Percentiles rank a stretch among this genome's conserved stretches.
phyloP scores from a whole-genome alignment of 2,888 invertebrate genomes.

The Nemurella pictetii region DNA sequence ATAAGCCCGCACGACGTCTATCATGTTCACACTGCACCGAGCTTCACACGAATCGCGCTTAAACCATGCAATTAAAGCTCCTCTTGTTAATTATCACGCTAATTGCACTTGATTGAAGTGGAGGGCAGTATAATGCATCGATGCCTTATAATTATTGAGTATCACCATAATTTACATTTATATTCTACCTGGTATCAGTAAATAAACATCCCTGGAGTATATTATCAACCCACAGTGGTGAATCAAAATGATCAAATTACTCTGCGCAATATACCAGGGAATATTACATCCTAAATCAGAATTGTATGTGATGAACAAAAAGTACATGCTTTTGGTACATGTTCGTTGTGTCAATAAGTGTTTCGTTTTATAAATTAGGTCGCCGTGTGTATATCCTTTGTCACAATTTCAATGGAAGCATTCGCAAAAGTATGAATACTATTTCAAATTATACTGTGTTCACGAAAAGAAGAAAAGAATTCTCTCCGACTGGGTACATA shows the following conservation, averaged over 20 bases:
- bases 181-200: not conserved
- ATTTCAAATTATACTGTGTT: not conserved
- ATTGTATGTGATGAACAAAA: not conserved
- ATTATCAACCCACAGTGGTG: not conserved
- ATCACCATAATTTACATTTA: not conserved
- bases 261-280: not conserved
- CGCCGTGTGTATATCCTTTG: not conserved
- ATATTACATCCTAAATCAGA: not conserved
- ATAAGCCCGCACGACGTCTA: not conserved
- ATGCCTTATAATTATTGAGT: not conserved
- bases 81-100: not conserved
- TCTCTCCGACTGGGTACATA: not conserved
- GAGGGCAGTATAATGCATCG: not conserved
- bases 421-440: not conserved
- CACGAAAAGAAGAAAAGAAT: not conserved
- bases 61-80: not conserved
- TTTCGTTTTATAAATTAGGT: not conserved
- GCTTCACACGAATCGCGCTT: not conserved
- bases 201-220: not conserved
- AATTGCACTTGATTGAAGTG: not conserved
- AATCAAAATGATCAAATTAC: not conserved
- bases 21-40: not conserved
- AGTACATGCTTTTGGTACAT: not conserved
- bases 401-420: not conserved
- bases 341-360: not conserved